A percentile compares a stretch with the other conserved stretches of the same genome.
phyloP scores from a whole-genome alignment of 1,140 invertebrate genomes.

The Musca vetustissima region DNA sequence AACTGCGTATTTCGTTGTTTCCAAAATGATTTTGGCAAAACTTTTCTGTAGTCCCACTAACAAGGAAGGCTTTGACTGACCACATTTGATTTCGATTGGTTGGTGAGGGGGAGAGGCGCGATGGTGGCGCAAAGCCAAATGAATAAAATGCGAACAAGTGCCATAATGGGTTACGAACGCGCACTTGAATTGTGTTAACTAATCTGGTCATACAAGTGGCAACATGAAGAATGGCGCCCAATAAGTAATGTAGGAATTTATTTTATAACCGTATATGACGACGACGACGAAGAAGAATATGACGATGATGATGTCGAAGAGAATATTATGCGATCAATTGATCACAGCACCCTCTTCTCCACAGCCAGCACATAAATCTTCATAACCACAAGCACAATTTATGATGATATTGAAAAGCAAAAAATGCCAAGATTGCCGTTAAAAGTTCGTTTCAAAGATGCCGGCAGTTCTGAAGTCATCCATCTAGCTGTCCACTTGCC shows the following conservation, averaged over 20 bases:
- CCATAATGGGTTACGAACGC: background rate
- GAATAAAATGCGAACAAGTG: no score
- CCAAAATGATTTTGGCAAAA: background rate
- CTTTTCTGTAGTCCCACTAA: no score
- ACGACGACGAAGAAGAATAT: no score
- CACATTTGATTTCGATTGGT: no score
- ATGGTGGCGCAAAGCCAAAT: no score
- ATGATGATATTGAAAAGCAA: conserved; percentile 1
- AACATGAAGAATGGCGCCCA: conserved; percentile 22
- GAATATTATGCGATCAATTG: conserved; percentile 3
- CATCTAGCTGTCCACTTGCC: no score
- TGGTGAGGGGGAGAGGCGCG: no score
- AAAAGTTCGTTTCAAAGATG: conserved; percentile 2
- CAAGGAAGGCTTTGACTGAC: no score
- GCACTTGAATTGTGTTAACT: conserved; percentile 15
- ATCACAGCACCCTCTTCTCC: background rate
- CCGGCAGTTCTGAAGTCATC: conserved; percentile 14
- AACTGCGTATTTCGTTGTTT: background rate
- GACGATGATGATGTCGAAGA: no score
- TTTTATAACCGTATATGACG: conserved; percentile 8
- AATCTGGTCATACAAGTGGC: conserved; percentile 22
- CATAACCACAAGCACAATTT: background rate
- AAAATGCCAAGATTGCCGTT: background rate
- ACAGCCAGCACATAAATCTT: background rate
- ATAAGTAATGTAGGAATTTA: conserved; percentile 19